Evolutionary conservation across 2,113 vertebrate genomes (phyloP).

Genomic region (Chloropsis cyanopogon): DNA sequence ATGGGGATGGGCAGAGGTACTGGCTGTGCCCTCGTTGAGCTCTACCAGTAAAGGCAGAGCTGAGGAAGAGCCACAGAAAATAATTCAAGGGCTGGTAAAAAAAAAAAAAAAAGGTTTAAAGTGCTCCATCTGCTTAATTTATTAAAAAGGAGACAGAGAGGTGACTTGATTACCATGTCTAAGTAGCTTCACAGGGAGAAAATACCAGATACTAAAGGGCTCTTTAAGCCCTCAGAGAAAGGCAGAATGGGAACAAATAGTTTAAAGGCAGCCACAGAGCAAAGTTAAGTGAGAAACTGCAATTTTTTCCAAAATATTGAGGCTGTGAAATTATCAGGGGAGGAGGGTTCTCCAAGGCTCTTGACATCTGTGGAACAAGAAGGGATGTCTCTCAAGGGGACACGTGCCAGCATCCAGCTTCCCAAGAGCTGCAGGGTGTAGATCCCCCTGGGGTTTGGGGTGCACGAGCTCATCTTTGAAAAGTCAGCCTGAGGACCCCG

Average conservation of each 20-base stretch:
- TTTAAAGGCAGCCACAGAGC: background rate
- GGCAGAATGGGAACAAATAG: conserved; percentile 12
- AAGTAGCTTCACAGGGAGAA: conserved; percentile 47
- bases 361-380: background rate
- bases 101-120: background rate
- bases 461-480: background rate
- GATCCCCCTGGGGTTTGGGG: background rate
- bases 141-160: conserved; percentile 51
- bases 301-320: background rate
- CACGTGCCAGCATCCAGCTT: background rate
- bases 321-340: background rate
- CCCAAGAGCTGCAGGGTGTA: accelerated
- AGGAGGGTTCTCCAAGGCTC: background rate
- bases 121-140: conserved; percentile 47
- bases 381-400: background rate
- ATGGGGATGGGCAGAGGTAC: background rate
- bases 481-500: background rate
- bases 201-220: conserved; percentile 25
- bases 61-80: background rate
- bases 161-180: conserved; percentile 60
- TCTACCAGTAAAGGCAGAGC: background rate
- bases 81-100: background rate
- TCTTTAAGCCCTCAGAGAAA: conserved; percentile 20
- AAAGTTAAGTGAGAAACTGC: background rate
- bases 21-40: background rate